phyloP scores from a whole-genome alignment of 1,140 invertebrate genomes.

The Lasioglossum albipes region DNA sequence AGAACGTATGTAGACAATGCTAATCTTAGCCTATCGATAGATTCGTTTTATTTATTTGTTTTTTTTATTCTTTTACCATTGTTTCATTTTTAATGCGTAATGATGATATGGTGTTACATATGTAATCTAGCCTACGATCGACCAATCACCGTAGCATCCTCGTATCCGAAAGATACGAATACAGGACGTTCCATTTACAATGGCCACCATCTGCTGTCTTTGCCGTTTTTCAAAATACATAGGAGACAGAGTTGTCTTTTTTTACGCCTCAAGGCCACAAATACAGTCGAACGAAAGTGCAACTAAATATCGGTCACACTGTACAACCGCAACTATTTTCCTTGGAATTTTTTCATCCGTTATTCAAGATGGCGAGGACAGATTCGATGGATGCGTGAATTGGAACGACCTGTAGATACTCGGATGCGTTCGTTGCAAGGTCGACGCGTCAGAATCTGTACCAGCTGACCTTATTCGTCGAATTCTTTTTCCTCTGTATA shows the following conservation, averaged over 20 bases:
- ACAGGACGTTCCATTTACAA: background rate
- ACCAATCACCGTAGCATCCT: conserved; percentile 22
- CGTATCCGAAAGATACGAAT: background rate
- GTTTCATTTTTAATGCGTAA: conserved; percentile 52
- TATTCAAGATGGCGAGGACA: background rate
- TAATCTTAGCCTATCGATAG: conserved; percentile 64
- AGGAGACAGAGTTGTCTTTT: too few species aligned
- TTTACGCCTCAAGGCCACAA: too few species aligned
- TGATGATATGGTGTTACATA: conserved; percentile 71
- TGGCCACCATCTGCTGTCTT: background rate
- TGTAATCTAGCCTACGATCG: conserved; percentile 56
- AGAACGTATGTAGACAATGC: conserved; percentile 68
- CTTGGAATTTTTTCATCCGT: background rate
- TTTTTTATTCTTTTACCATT: background rate
- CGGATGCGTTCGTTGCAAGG: conserved; percentile 2
- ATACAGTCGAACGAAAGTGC: too few species aligned
- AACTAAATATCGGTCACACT: too few species aligned
- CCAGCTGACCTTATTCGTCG: conserved; percentile 43
- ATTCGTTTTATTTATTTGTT: conserved; percentile 37
- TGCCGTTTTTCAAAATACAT: background rate
- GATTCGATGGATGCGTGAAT: conserved; percentile 6
- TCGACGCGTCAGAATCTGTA: background rate
- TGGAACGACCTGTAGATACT: conserved; percentile 3
- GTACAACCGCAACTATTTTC: too few species aligned
- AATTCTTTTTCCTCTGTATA: conserved; percentile 39